These are phyloP conservation scores for Tinamus major DNA, from an alignment of 2,797 vertebrate species.

Conservation along the genomic window DNA sequence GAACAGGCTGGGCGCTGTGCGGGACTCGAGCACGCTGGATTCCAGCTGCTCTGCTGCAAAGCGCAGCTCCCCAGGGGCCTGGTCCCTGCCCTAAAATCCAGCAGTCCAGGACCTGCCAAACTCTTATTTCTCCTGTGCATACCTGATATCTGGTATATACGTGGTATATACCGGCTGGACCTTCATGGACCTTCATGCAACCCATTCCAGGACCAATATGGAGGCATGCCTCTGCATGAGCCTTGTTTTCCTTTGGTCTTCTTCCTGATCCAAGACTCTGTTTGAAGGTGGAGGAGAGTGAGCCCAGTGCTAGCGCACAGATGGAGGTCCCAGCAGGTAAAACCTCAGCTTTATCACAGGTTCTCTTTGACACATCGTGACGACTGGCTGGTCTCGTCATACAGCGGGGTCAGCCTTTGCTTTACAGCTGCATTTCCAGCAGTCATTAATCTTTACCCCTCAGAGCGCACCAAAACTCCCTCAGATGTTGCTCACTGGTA, in stretches of 20 bases:
- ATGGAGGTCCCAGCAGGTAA: background rate
- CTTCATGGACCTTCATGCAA: background rate
- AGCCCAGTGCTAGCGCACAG: background rate
- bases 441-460: background rate
- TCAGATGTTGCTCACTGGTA: slow-evolving; percentile 21
- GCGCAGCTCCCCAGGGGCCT: background rate
- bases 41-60: background rate
- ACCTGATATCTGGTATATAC: background rate
- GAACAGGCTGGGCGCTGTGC: slow-evolving; percentile 36
- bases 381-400: background rate
- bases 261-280: background rate
- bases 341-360: background rate
- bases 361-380: background rate
- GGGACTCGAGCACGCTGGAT: background rate
- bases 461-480: slow-evolving; percentile 11
- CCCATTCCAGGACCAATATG: background rate
- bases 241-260: background rate
- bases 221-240: background rate
- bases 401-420: background rate
- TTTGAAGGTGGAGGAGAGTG: background rate
- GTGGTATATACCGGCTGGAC: background rate
- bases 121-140: background rate
- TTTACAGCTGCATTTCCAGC: background rate
- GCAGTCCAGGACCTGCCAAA: background rate
- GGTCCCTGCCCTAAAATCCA: background rate